Evolutionary conservation across 2,113 vertebrate species (phyloP), one percentile per base, ranked within the genome.

Genomic region (Bambusicola thoracicus): DNA sequence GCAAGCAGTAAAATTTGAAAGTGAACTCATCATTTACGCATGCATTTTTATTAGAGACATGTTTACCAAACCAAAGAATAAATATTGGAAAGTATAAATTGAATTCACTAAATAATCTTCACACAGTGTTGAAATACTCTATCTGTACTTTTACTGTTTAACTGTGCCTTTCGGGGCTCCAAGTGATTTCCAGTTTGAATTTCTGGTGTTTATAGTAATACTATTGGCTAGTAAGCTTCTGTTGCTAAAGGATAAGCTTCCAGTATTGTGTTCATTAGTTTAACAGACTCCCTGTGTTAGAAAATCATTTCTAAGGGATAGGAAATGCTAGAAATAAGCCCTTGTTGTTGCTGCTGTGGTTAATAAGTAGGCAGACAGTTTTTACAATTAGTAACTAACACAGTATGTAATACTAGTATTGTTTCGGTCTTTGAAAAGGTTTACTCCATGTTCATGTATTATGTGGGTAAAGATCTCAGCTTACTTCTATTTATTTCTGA

Each of bases 21-120:
- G 76, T 55, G 65, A 92, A 90, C 49, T 88, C 49, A 43, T 49
- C 91, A 82, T 95, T 97, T 93, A 88, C 32, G 73, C 8, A 79
- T 49, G 30, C 20, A 80, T 61, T 85, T 94, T 95, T 85, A 93
- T 81, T 94, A 85, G 51, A 87, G 15, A 73, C 10, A 1, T 80
- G 69, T 94, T 97, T 96, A 92, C 29, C 49, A 88, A 94, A 90
- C 66, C 83, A 74, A n/a, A 85, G 49, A 95, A 82, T 74, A 93
- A 93, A 87, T 92, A 75, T 34, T 92, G 29, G 88, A 89, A 96
- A 81, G 8, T 21, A 82, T 74, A 66, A 89, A 76, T 59, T 41
- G 72, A 81, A 80, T n/a, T 38, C 63, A 41, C 7, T 83, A n/a
- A 56, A 49, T 63, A 88, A 83, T 78, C 22, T 76, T 34, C 75